Evolutionary conservation across 2,113 vertebrate species (phyloP).

Genomic region (Nerophis ophidion): DNA sequence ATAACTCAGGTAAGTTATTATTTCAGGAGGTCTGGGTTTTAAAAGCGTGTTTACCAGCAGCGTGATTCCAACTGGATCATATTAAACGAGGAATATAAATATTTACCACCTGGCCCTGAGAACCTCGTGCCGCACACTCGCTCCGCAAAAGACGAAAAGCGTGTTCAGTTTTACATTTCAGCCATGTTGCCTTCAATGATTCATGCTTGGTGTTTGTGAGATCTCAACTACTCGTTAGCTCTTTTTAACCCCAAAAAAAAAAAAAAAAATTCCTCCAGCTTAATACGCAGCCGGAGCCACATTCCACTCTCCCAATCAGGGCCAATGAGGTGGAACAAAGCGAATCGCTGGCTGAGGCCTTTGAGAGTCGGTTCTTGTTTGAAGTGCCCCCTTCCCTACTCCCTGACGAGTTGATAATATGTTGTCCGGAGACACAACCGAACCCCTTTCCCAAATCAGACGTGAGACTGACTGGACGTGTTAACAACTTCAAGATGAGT

Average conservation of each 20-base stretch:
- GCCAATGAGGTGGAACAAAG: slow-evolving; percentile 63
- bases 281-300: slow-evolving; percentile 52
- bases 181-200: slow-evolving; percentile 25
- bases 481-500: slow-evolving; percentile 58
- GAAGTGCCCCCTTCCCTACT: slow-evolving; percentile 57
- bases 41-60: slow-evolving; percentile 14
- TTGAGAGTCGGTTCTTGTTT: slow-evolving; percentile 57
- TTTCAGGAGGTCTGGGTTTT: slow-evolving; percentile 5
- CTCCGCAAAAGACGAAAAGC: slow-evolving; percentile 9
- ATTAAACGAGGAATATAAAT: slow-evolving; percentile 13
- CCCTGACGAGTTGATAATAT: slow-evolving; percentile 59
- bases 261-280: slow-evolving; percentile 37
- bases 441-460: slow-evolving; percentile 59
- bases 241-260: slow-evolving; percentile 8
- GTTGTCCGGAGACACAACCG: slow-evolving; percentile 65
- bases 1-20: slow-evolving; percentile 23
- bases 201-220: slow-evolving; percentile 35
- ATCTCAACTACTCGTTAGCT: slow-evolving; percentile 45
- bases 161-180: slow-evolving; percentile 14
- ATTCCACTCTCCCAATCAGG: slow-evolving; percentile 62
- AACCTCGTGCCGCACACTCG: not conserved
- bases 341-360: slow-evolving; percentile 54
- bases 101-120: not conserved
- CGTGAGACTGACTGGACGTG: slow-evolving; percentile 60
- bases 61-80: slow-evolving; percentile 16